phyloP scores from a whole-genome alignment of 2,113 vertebrate species.

The Burhinus bistriatus region DNA sequence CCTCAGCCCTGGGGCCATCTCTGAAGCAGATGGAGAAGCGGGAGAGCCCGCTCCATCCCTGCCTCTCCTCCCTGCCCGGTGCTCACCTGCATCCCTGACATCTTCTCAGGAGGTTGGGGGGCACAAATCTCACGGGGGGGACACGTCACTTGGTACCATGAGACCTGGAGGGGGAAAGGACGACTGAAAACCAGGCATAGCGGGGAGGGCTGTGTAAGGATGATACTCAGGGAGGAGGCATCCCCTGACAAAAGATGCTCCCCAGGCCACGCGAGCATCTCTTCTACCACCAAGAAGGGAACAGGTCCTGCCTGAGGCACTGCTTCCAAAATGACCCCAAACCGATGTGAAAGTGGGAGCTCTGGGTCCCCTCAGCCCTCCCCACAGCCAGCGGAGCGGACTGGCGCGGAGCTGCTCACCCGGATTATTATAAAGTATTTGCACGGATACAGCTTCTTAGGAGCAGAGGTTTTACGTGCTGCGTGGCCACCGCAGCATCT shows the following conservation, averaged over 20 bases:
- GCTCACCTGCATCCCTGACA: constrained; percentile 78
- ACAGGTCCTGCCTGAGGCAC: fast-evolving
- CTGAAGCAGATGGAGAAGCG: background rate
- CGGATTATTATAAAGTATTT: background rate
- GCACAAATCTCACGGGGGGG: constrained; percentile 62
- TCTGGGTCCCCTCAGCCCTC: fast-evolving
- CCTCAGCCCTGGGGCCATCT: background rate
- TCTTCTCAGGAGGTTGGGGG: constrained; percentile 66
- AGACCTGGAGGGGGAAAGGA: constrained; percentile 36
- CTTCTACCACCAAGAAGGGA: background rate
- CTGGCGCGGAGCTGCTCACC: fast-evolving
- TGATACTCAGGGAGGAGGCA: background rate
- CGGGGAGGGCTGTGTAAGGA: fast-evolving
- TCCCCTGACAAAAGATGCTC: fast-evolving
- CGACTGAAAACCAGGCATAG: fast-evolving
- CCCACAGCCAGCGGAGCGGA: fast-evolving
- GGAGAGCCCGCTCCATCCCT: background rate
- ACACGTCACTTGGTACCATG: constrained; percentile 74
- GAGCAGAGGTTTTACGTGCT: fast-evolving
- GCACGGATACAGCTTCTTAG: background rate
- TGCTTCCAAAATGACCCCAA: background rate
- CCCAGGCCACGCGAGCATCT: fast-evolving
- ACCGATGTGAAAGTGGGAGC: fast-evolving
- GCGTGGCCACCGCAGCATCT: background rate
- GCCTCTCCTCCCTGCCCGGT: fast-evolving